These are phyloP conservation scores for Gambelia wislizenii DNA, from an alignment of 2,797 vertebrate genomes.

Conservation along the genomic window DNA sequence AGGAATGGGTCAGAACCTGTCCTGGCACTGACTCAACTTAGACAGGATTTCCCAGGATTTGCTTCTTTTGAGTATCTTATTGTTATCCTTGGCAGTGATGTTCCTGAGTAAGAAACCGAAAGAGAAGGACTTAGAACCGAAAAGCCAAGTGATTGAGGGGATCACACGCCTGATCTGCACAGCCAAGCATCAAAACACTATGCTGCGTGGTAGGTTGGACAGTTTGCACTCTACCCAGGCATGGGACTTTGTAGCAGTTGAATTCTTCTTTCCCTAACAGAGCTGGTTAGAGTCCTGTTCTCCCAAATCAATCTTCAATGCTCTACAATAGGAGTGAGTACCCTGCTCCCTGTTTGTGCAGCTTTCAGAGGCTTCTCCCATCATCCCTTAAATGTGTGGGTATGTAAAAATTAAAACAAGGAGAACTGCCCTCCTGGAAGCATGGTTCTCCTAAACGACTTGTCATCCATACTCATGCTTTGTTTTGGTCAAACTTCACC, in stretches of 20 bases:
- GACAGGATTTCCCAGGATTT: not conserved
- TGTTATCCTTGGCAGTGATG: constrained; percentile 75
- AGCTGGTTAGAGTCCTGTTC: not conserved
- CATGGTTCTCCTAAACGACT: too few relatives aligned
- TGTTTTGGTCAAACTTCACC: too few relatives aligned
- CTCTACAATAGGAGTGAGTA: too few relatives aligned
- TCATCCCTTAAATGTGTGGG: too few relatives aligned
- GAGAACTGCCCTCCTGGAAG: too few relatives aligned
- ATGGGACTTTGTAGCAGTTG: not conserved
- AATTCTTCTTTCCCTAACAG: not conserved
- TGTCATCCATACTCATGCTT: too few relatives aligned
- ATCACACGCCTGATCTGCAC: constrained; percentile 98
- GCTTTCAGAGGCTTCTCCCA: too few relatives aligned
- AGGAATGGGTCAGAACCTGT: not conserved
- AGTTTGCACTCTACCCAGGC: rapidly evolving
- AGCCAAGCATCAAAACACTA: constrained; percentile 97
- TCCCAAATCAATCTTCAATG: not conserved
- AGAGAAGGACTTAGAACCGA: constrained; percentile 95
- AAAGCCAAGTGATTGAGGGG: constrained; percentile 97
- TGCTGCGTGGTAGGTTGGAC: constrained; percentile 88
- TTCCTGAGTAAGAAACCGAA: constrained; percentile 97
- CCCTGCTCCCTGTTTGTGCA: too few relatives aligned
- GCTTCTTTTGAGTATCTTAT: not conserved
- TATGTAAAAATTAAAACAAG: too few relatives aligned
- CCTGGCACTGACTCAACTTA: not conserved